A percentile compares a stretch with the other conserved stretches of the same genome.
Evolutionary conservation across 2,113 vertebrate genomes (phyloP).

Genomic region (Pachyramphus minor): DNA sequence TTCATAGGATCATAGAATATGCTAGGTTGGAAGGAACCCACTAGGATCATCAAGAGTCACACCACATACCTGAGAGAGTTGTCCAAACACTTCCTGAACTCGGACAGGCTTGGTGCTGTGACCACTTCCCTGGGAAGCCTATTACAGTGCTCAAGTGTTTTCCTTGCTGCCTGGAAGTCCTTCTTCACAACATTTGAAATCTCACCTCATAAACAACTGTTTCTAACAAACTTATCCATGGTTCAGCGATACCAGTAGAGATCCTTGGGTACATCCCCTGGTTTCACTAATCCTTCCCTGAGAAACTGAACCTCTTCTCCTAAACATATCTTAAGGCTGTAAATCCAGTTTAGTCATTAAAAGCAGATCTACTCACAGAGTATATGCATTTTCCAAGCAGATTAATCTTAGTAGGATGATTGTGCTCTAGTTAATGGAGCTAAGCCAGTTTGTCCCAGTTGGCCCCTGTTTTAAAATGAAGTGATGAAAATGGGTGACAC

Average conservation of each 20-base stretch:
- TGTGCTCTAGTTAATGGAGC: background rate
- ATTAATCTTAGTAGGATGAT: background rate
- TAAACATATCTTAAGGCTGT: background rate
- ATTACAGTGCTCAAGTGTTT: background rate
- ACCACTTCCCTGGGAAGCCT: background rate
- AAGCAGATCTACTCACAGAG: background rate
- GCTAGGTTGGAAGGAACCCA: background rate
- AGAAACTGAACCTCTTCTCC: background rate
- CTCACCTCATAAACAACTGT: background rate
- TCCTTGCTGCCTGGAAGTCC: background rate
- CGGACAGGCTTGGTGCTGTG: background rate
- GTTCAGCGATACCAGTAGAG: background rate
- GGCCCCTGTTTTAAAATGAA: background rate
- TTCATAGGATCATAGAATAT: background rate
- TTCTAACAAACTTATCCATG: background rate
- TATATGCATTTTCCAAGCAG: background rate
- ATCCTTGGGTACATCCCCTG: background rate
- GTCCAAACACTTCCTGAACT: background rate
- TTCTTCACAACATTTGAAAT: background rate
- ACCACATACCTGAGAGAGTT: no score
- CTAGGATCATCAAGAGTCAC: background rate
- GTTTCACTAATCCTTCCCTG: background rate
- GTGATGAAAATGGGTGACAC: conserved; percentile 18
- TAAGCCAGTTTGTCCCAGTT: background rate
- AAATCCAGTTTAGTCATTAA: background rate